Evolutionary conservation across 2,113 vertebrate species (phyloP).

Genomic region (Ageneiosus marmoratus): DNA sequence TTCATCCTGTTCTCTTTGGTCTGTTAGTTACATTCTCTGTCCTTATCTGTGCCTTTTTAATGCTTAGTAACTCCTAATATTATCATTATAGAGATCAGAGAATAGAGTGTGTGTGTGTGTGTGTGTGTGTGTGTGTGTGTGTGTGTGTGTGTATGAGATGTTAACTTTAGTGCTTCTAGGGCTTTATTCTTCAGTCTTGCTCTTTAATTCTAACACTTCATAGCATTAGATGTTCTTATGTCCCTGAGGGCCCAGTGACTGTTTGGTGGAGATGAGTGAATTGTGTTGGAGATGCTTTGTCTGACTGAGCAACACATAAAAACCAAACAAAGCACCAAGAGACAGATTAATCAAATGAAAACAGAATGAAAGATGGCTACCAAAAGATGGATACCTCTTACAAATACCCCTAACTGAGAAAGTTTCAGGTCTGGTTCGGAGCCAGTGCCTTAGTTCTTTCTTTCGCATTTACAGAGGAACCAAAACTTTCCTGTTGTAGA

Average conservation of each 20-base stretch:
- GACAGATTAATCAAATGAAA: not conserved
- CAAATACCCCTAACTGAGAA: too few relatives aligned
- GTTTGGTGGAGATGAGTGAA: not conserved
- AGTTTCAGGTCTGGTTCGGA: too few relatives aligned
- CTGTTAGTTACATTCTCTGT: constrained; percentile 8
- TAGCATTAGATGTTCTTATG: not conserved
- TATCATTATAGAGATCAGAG: not conserved
- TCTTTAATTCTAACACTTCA: not conserved
- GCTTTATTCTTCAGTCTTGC: not conserved
- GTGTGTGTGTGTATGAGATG: not conserved
- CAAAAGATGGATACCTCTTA: too few relatives aligned
- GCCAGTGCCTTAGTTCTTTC: too few relatives aligned
- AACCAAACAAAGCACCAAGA: not conserved
- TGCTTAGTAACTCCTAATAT: not conserved
- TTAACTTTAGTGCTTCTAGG: not conserved
- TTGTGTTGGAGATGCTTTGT: not conserved
- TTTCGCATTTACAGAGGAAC: too few relatives aligned
- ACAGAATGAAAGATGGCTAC: not conserved
- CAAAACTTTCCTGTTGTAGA: too few relatives aligned
- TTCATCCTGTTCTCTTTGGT: not conserved
- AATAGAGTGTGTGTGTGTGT: not conserved
- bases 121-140: too few relatives aligned
- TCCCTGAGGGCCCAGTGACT: not conserved
- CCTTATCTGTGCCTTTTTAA: not conserved
- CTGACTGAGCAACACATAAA: not conserved